Percentiles rank a stretch among this genome's conserved stretches.
These are phyloP conservation scores for Andrena chrysosceles DNA, from an alignment of 2,888 invertebrate genomes.

Conservation along the genomic window DNA sequence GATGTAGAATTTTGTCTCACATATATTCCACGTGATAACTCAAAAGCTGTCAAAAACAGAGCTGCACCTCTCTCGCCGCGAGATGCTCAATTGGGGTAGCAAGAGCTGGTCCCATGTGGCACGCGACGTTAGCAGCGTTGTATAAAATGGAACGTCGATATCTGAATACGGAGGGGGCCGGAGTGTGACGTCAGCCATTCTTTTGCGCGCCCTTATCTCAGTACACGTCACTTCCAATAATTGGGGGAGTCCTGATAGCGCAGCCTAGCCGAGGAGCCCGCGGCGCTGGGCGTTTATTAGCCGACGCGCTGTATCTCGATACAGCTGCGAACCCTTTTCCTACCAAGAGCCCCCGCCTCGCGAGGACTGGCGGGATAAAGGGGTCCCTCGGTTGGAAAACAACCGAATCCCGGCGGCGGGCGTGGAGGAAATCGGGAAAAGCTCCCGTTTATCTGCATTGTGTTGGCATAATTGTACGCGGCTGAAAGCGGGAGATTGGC, in stretches of 20 bases:
- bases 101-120: background rate
- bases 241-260: conserved; percentile 52
- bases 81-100: background rate
- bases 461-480: too few species aligned
- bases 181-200: conserved; percentile 31
- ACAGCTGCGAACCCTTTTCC: background rate
- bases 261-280: conserved; percentile 24
- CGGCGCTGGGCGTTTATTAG: conserved; percentile 57
- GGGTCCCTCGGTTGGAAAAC: too few species aligned
- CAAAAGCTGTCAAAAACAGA: too few species aligned
- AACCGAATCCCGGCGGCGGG: too few species aligned
- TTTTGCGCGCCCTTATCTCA: conserved; percentile 35
- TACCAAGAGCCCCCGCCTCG: background rate
- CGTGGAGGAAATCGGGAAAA: too few species aligned
- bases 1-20: too few species aligned
- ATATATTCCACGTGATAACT: too few species aligned
- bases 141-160: conserved; percentile 31
- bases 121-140: background rate
- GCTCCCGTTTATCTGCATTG: too few species aligned
- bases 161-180: conserved; percentile 7
- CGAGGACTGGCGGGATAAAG: background rate
- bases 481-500: conserved; percentile 1
- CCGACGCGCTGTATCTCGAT: conserved; percentile 8
- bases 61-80: background rate
- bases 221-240: conserved; percentile 58